Conservation (phyloP, 2,113 vertebrate genomes). For the Onychorhynchus coronatus region DNA sequence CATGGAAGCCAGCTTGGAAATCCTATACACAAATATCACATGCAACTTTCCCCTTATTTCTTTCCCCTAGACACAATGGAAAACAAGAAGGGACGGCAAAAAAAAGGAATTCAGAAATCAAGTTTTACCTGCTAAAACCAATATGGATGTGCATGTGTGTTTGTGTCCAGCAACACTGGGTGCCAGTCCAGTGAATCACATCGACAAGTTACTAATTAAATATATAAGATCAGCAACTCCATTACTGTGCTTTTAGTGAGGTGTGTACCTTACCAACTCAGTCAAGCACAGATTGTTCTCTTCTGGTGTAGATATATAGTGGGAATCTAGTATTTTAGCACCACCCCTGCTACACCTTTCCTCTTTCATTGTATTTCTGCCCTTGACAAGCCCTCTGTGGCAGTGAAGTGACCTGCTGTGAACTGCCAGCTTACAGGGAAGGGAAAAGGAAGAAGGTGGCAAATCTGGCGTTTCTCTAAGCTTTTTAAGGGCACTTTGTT, state of each 20-base stretch:
- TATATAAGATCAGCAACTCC: neutral
- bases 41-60: neutral
- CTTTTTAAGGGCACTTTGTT: neutral
- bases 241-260: neutral
- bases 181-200: neutral
- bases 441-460: neutral
- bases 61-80: neutral
- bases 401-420: neutral
- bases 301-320: neutral
- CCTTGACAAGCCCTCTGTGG: neutral
- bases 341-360: neutral
- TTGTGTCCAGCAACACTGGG: neutral
- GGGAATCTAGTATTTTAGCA: neutral
- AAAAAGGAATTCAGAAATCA: neutral
- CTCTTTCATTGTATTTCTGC: neutral
- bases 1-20: neutral
- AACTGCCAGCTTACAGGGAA: neutral
- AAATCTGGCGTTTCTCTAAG: neutral
- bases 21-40: neutral
- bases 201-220: rapidly evolving
- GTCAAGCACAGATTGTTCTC: neutral
- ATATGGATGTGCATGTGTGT: too few species aligned
- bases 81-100: neutral
- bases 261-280: neutral
- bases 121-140: neutral